Evolutionary conservation across 2,888 invertebrate genomes (phyloP).

Genomic region (Cephus runcator): DNA sequence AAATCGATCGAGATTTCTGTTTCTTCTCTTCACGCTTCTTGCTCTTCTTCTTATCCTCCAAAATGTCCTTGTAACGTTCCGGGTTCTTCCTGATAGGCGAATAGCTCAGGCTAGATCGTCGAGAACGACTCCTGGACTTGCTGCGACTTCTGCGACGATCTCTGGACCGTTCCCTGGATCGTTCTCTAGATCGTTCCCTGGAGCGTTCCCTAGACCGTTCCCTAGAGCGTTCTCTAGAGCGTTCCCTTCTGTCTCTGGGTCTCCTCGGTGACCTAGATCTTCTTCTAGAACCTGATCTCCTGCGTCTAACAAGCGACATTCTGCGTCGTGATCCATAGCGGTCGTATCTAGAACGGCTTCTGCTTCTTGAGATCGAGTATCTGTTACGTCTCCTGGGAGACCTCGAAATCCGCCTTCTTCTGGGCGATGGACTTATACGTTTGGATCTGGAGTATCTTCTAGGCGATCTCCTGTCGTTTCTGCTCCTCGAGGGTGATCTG

Average conservation of each 20-base stretch:
- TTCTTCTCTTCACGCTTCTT: constrained; percentile 51
- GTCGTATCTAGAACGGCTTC: constrained; percentile 53
- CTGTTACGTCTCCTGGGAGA: constrained; percentile 50
- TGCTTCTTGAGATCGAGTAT: constrained; percentile 52
- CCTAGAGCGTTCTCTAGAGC: background rate
- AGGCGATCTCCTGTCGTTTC: constrained; percentile 43
- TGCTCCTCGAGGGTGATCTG: constrained; percentile 24
- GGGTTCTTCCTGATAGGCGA: constrained; percentile 77
- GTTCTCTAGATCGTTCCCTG: constrained; percentile 32
- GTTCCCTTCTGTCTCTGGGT: constrained; percentile 17
- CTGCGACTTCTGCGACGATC: constrained; percentile 43
- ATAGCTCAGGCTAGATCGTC: constrained; percentile 71
- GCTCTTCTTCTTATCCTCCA: constrained; percentile 71
- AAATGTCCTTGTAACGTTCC: constrained; percentile 75
- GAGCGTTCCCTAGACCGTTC: constrained; percentile 39
- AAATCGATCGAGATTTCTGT: constrained; percentile 47
- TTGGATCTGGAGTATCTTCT: constrained; percentile 50
- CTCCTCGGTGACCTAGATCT: constrained; percentile 37
- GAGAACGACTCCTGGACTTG: constrained; percentile 65
- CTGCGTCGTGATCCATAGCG: constrained; percentile 46
- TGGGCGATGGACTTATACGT: constrained; percentile 47
- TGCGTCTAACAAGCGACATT: constrained; percentile 34
- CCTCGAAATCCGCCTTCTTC: constrained; percentile 44
- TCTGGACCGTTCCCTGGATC: constrained; percentile 36
- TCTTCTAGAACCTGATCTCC: constrained; percentile 52